Base-by-base conservation (phyloP, 1,140 invertebrate genomes). In the Globodera rostochiensis region DNA sequence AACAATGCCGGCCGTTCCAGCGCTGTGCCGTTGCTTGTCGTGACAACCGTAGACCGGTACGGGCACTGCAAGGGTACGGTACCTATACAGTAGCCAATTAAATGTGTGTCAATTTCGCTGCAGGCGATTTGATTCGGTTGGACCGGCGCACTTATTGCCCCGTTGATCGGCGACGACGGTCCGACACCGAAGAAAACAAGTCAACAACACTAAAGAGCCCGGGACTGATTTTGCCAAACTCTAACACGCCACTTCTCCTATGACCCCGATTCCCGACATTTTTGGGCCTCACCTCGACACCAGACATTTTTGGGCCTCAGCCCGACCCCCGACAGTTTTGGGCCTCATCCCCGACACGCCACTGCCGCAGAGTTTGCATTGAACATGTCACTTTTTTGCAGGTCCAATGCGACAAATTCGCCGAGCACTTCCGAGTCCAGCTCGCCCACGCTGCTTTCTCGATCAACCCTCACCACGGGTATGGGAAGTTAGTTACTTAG, bases 31-130 rank as follows among this genome's bases (percentile, higher is more conserved):
- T 19, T 81, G 45, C 67, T 82, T 9, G 57, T 82, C 15, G 70
- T 71, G 49, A 74, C 80, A 7, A 47, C 86, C 46, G 84, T 70
- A 36, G 85, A 85, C 77, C 67, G 69, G 45, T 49, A 86, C 50
- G 84, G 81, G 21, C 60, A 47, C 13, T 45, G 76, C 36, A 86
- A 82, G 67, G 84, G 83, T 84, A 64, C 57, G 11, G 57, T 64
- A 64, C 5, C 5, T 1, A 36, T 1, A 25, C 25, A 25, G 25
- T 25, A 25, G 0, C 0, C 25, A 25, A 25, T 25, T 25, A 25
- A 1, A 69, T 5, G 11, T 5, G 11, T 82, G 36, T 49, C 46
- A 45, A 45, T 60, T 50, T 83, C 36, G 11, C 11, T n/a, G 9
- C 15, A 82, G 81, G 82, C 13, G 82, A 83, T 69, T 73, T 83